Conservation (phyloP, 2,797 vertebrate species). For the Numenius phaeopus region DNA sequence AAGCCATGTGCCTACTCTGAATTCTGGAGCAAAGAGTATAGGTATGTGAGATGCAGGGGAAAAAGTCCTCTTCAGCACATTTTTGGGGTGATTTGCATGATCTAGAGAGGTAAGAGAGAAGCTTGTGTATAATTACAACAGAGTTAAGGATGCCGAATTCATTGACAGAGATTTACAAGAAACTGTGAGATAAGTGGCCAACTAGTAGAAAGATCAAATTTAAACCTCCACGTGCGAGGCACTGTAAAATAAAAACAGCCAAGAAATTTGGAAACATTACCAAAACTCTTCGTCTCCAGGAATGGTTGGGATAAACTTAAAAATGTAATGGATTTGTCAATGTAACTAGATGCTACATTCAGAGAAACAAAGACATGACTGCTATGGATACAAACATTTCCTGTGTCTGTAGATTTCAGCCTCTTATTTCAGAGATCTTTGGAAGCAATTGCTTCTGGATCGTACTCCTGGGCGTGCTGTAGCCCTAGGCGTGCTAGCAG, state of each 20-base stretch:
- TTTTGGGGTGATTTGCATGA: not conserved
- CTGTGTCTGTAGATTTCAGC: not conserved
- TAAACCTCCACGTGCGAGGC: not conserved
- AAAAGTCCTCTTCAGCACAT: not conserved
- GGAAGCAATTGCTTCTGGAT: not conserved
- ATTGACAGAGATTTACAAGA: not conserved
- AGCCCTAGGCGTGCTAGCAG: not conserved
- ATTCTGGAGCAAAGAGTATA: not conserved
- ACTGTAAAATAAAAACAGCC: not conserved
- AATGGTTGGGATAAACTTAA: not conserved
- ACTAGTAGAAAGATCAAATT: not conserved
- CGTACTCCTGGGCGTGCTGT: not conserved
- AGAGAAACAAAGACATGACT: not conserved
- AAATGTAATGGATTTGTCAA: not conserved
- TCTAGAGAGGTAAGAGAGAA: not conserved
- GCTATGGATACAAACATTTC: not conserved
- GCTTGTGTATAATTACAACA: not conserved
- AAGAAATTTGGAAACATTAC: not conserved
- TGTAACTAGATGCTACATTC: not conserved
- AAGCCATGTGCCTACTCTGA: not conserved
- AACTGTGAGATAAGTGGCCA: not conserved
- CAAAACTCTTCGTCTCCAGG: not conserved
- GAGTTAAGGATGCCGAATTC: not conserved
- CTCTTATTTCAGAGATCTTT: not conserved
- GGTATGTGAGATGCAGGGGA: not conserved